Percentiles rank a stretch among this genome's conserved stretches.
Evolutionary conservation across 2,113 vertebrate genomes (phyloP).

Genomic region (Hemiprocne comata): DNA sequence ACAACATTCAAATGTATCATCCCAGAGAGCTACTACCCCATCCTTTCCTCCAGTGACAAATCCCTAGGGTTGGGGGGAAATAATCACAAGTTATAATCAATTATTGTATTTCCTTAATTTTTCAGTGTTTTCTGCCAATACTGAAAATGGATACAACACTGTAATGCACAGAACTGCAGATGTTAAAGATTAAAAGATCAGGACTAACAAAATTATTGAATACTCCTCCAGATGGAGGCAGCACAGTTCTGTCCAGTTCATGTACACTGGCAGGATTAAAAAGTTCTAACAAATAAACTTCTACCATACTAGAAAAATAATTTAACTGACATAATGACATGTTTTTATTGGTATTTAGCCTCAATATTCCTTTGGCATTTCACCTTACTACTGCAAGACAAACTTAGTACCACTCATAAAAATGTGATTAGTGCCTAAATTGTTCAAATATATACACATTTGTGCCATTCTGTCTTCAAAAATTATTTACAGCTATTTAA

Average conservation of each 20-base stretch:
- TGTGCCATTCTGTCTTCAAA: neutral
- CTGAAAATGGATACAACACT: neutral
- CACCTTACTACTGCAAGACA: neutral
- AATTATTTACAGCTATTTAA: neutral
- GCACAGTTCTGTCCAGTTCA: neutral
- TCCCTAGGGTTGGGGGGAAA: conserved; percentile 74
- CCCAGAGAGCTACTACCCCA: conserved; percentile 95
- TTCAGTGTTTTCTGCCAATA: neutral
- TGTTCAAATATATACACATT: neutral
- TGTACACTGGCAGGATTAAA: neutral
- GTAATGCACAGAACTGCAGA: neutral
- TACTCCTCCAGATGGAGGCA: neutral
- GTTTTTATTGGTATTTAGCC: neutral
- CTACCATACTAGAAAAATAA: neutral
- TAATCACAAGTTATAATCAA: neutral
- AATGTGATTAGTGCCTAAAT: neutral
- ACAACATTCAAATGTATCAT: conserved; percentile 96
- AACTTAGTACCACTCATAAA: neutral
- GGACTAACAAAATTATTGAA: neutral
- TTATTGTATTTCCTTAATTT: neutral
- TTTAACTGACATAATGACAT: neutral
- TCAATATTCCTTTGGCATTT: neutral
- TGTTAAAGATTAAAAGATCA: neutral
- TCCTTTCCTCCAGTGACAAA: conserved; percentile 99
- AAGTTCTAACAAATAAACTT: neutral